Evolutionary conservation across 1,140 invertebrate species (phyloP).

Genomic region (Ceratina calcarata): DNA sequence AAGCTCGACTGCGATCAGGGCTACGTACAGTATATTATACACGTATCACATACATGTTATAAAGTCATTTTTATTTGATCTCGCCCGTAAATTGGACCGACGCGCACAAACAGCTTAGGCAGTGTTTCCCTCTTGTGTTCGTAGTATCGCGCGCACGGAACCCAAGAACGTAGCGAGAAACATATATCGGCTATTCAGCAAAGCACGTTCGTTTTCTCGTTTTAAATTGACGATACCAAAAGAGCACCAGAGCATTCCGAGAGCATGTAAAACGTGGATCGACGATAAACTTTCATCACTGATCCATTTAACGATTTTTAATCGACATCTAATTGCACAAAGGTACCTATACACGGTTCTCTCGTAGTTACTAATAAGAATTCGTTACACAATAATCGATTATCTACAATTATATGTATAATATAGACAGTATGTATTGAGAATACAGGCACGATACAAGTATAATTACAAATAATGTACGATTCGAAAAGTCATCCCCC

Average conservation of each 20-base stretch:
- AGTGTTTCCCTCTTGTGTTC: slow-evolving; percentile 52
- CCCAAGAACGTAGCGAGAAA: slow-evolving; percentile 50
- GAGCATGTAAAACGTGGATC: slow-evolving; percentile 59
- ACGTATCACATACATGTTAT: not conserved
- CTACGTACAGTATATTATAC: slow-evolving; percentile 9
- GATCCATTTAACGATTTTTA: slow-evolving; percentile 51
- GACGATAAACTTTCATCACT: slow-evolving; percentile 36
- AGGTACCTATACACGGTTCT: slow-evolving; percentile 62
- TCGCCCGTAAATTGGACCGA: slow-evolving; percentile 5
- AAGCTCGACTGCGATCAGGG: slow-evolving; percentile 20
- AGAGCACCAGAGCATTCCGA: slow-evolving; percentile 65
- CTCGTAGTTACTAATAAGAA: slow-evolving; percentile 64
- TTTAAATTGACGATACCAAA: slow-evolving; percentile 32
- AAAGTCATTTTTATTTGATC: not conserved
- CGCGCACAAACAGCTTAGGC: slow-evolving; percentile 53
- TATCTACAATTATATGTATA: slow-evolving; percentile 74
- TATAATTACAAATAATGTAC: slow-evolving; percentile 73
- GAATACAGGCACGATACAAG: slow-evolving; percentile 78
- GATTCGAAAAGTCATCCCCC: slow-evolving; percentile 72
- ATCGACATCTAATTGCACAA: slow-evolving; percentile 70
- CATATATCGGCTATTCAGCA: slow-evolving; percentile 59
- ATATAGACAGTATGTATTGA: slow-evolving; percentile 73
- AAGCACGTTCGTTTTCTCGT: slow-evolving; percentile 7
- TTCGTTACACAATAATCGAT: slow-evolving; percentile 68
- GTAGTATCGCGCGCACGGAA: slow-evolving; percentile 20